These are phyloP conservation scores for Cyrtodaria siliqua DNA, from an alignment of 2,888 invertebrate genomes.

Conservation along the genomic window DNA sequence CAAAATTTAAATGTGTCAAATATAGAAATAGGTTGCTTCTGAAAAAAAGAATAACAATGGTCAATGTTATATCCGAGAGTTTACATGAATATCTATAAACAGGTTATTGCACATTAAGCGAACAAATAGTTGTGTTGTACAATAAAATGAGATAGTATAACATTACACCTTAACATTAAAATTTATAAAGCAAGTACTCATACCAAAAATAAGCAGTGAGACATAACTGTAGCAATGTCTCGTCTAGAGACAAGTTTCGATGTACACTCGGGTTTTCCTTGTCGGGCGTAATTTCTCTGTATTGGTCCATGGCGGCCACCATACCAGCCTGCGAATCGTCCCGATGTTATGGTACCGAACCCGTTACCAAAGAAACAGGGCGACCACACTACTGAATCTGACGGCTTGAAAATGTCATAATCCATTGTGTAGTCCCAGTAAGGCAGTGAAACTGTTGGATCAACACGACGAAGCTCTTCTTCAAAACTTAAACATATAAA, in stretches of 20 bases:
- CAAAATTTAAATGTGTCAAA: too few relatives aligned
- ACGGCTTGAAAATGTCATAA: conserved; percentile 56
- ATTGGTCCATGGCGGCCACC: conserved; percentile 54
- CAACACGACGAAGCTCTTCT: conserved; percentile 66
- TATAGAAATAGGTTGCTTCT: too few relatives aligned
- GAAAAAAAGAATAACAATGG: too few relatives aligned
- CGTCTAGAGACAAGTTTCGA: conserved; percentile 53
- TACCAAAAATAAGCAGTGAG: conserved; percentile 31
- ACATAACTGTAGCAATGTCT: conserved; percentile 47
- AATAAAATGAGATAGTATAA: too few relatives aligned
- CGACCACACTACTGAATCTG: conserved; percentile 65
- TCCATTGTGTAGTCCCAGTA: conserved; percentile 74
- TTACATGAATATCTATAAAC: too few relatives aligned
- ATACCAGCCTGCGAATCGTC: conserved; percentile 58
- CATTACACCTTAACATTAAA: too few relatives aligned
- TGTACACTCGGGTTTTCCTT: conserved; percentile 37
- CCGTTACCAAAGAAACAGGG: conserved; percentile 64
- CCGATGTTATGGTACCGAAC: conserved; percentile 61
- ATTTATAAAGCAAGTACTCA: too few relatives aligned
- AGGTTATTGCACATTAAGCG: too few relatives aligned
- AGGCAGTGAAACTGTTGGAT: conserved; percentile 65
- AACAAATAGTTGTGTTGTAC: too few relatives aligned
- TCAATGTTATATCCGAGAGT: too few relatives aligned
- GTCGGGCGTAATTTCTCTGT: conserved; percentile 49
- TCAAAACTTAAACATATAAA: conserved; percentile 72